Conservation (phyloP, 2,113 vertebrate species). For the Salminus brasiliensis region DNA sequence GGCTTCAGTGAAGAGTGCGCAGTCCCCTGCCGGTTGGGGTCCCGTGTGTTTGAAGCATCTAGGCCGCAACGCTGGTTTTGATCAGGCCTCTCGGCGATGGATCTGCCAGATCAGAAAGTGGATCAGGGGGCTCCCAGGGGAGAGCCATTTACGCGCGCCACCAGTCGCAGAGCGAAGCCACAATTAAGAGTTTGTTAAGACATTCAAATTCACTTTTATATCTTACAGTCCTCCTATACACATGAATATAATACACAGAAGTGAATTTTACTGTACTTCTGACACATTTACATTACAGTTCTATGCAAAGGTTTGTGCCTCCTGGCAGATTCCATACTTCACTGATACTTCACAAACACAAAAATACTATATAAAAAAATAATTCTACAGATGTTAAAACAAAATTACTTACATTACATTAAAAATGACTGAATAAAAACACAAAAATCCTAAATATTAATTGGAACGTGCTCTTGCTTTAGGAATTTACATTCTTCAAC, state of each 20-base stretch:
- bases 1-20: conserved; percentile 64
- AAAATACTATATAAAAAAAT: no score
- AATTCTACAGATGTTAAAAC: no score
- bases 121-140: conserved; percentile 72
- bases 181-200: conserved; percentile 76
- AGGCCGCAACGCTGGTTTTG: conserved; percentile 73
- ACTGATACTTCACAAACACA: no score
- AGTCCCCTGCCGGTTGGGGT: conserved; percentile 64
- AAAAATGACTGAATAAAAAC: no score
- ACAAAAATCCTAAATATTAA: no score
- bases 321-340: no score
- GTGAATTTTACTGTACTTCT: neutral
- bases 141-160: conserved; percentile 71
- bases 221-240: conserved; percentile 52
- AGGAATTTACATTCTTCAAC: no score
- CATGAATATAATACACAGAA: neutral
- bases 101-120: conserved; percentile 76
- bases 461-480: no score
- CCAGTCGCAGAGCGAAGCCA: conserved; percentile 67
- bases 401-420: no score
- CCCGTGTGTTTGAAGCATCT: conserved; percentile 72
- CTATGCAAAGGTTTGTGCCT: no score
- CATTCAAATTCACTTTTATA: conserved; percentile 73
- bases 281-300: no score
- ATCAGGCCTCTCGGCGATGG: conserved; percentile 71